Base-by-base conservation (phyloP, 2,888 invertebrate genomes). In the Bedellia somnulentella region DNA sequence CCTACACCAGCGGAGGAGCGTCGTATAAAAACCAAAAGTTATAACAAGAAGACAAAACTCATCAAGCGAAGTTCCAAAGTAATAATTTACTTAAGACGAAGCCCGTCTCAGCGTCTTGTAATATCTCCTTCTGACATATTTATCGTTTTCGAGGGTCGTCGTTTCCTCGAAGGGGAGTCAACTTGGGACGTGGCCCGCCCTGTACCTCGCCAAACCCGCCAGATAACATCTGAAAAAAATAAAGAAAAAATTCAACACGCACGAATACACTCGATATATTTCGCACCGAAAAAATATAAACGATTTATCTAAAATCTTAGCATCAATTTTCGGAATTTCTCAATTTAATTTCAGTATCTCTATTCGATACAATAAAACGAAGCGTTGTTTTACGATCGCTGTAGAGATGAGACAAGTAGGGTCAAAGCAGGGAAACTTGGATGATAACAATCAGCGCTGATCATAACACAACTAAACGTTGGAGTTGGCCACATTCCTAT, bases 71-170 rank as follows among this genome's bases (percentile, higher is more conserved):
- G 57, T 68, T 66, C 59, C 58, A 46, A 49, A 49, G 63, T 60
- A 66, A 70, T 71, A 70, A 71, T 71, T 71, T 68, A 70, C 57
- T 67, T 60, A 60, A 59, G 66, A 50, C 44, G 44, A 40, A 43
- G 44, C 15, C 39, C 42, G 55, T 55, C 59, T 59, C 53, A 56
- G 48, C 56, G 52, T 55, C 58, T 49, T 62, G 64, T 70, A 63
- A 71, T 71, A 68, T 66, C 62, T 60, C 51, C 49, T 57, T 52
- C 63, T 71, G 73, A 71, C 75, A 75, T 68, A 75, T 75, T 75
- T 75, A 75, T 75, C 64, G 70, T 68, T 60, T 49, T 56, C 37
- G 41, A 48, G 54, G 66, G 68, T 46, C 43, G 51, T 37, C 36
- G 41, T 46, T 54, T 46, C 49, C 38, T 41, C 37, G 44, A 45